Percentiles rank a stretch among this genome's conserved stretches.
phyloP scores from a whole-genome alignment of 2,797 vertebrate genomes.

The Sphenopsis melanotis region DNA sequence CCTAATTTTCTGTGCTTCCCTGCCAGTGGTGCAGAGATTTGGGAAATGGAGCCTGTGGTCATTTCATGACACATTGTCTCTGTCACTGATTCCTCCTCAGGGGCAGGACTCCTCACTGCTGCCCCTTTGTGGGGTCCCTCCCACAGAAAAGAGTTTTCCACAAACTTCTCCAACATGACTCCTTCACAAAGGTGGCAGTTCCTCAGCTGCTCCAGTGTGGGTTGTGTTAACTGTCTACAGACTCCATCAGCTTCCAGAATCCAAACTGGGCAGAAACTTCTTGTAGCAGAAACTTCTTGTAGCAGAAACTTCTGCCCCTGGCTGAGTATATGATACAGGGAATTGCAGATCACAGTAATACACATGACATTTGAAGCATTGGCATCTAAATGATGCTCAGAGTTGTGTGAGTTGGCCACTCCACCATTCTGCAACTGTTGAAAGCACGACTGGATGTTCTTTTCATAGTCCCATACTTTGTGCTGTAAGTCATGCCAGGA shows the following conservation, averaged over 20 bases:
- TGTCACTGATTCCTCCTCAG: not conserved
- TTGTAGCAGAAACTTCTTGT: not conserved
- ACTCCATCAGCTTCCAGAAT: not conserved
- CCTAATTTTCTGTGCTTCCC: not conserved
- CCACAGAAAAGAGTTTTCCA: not conserved
- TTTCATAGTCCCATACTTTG: not conserved
- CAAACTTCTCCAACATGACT: not conserved
- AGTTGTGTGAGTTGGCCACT: not conserved
- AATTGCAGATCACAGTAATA: not conserved
- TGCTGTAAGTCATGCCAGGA: not conserved
- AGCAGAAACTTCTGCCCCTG: not conserved
- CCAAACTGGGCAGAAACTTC: not conserved
- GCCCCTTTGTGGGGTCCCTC: not conserved
- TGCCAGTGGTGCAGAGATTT: not conserved
- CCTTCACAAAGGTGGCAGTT: not conserved
- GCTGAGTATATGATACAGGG: not conserved
- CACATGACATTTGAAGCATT: not conserved
- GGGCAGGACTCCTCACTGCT: not conserved
- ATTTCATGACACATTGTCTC: not conserved
- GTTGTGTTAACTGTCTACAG: not conserved
- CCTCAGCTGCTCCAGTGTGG: not conserved
- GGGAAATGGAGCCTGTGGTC: not conserved
- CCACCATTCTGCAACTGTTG: not conserved
- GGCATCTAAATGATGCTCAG: not conserved
- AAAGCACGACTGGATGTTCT: not conserved